Evolutionary conservation across 37 sponge, comb jelly and placozoan species (phyloP).

Genomic region (Aplysina aerophoba): DNA sequence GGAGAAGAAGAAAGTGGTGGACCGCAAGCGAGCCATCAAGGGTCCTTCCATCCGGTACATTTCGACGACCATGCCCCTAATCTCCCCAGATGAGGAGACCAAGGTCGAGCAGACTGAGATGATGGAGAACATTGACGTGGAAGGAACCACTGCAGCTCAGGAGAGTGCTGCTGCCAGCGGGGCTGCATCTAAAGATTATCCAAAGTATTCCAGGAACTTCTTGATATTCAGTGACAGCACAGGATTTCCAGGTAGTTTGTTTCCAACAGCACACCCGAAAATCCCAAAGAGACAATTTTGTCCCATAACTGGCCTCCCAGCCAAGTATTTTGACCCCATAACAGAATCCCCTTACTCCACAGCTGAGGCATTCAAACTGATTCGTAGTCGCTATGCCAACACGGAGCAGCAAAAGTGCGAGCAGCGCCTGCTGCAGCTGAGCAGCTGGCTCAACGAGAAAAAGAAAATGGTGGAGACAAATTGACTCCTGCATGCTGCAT

Average conservation of each 20-base stretch:
- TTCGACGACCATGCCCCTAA: constrained; percentile 82
- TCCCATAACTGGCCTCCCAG: constrained; percentile 90
- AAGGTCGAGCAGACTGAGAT: neutral
- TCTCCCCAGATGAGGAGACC: neutral
- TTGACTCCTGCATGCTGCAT: neutral
- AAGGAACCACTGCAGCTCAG: constrained; percentile 23
- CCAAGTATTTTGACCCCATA: constrained; percentile 93
- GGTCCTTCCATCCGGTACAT: constrained; percentile 85
- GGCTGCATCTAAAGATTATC: neutral
- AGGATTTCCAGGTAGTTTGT: constrained; percentile 66
- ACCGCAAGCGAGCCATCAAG: constrained; percentile 51
- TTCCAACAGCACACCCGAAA: constrained; percentile 27
- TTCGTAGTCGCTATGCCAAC: constrained; percentile 69
- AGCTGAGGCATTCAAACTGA: constrained; percentile 86
- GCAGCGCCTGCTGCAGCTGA: constrained; percentile 67
- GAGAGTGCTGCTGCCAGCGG: neutral
- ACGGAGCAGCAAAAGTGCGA: constrained; percentile 84
- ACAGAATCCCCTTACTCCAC: constrained; percentile 91
- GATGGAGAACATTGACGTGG: no score
- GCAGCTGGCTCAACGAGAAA: constrained; percentile 83
- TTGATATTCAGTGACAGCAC: constrained; percentile 85
- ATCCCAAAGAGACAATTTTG: constrained; percentile 61
- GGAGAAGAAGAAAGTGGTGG: constrained; percentile 78
- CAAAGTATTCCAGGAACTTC: constrained; percentile 85
- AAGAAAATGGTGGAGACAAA: constrained; percentile 47